Conservation (phyloP, 2,888 invertebrate species). For the Microplitis manilae region DNA sequence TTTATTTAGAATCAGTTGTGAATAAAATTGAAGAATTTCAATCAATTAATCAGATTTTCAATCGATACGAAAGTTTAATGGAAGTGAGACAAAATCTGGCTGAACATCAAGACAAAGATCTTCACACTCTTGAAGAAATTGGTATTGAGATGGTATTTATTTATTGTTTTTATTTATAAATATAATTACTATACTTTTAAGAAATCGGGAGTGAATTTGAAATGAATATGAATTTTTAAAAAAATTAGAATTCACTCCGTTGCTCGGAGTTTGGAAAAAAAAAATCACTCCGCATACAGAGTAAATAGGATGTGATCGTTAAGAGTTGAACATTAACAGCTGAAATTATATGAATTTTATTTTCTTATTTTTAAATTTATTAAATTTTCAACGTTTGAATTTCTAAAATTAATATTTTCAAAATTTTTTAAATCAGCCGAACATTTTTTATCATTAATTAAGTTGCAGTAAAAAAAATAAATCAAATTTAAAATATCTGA, state of each 20-base stretch:
- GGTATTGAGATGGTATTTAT: constrained; percentile 73
- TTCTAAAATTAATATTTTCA: too few species aligned
- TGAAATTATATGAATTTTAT: too few species aligned
- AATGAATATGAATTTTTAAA: too few species aligned
- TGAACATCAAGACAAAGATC: constrained; percentile 74
- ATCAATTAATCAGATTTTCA: constrained; percentile 76
- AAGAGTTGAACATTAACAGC: too few species aligned
- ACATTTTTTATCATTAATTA: too few species aligned
- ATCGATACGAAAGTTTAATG: constrained; percentile 78
- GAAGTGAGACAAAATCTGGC: constrained; percentile 76
- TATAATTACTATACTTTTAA: neutral
- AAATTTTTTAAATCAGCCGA: too few species aligned
- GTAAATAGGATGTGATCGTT: too few species aligned
- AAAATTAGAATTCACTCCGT: too few species aligned
- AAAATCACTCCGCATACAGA: too few species aligned
- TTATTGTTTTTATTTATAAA: neutral
- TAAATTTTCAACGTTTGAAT: too few species aligned
- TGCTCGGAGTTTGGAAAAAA: too few species aligned
- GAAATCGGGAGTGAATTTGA: neutral
- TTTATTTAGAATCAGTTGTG: constrained; percentile 76
- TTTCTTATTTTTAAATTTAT: too few species aligned
- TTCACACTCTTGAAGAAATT: constrained; percentile 75
- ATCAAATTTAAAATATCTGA: neutral
- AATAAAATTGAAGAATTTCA: constrained; percentile 74
- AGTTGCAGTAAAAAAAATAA: neutral